These are phyloP conservation scores for Netelia virgata DNA, from an alignment of 2,888 invertebrate genomes.

Conservation along the genomic window DNA sequence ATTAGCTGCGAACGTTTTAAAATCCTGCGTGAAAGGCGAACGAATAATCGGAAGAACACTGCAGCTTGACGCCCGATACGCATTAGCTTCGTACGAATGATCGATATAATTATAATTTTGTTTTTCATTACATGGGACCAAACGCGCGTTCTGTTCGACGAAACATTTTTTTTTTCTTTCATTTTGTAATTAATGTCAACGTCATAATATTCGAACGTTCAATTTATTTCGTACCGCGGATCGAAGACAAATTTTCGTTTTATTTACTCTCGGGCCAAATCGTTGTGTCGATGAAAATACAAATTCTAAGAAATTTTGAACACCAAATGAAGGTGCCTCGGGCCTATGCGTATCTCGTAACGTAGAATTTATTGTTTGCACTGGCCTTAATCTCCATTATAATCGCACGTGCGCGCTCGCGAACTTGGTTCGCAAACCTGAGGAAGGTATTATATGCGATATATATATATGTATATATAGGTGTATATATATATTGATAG, in stretches of 20 bases:
- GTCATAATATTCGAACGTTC: background rate
- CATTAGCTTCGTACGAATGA: slow-evolving; percentile 36
- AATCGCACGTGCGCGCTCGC: slow-evolving; percentile 76
- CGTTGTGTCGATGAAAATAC: background rate
- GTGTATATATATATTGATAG: background rate
- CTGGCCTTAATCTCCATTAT: slow-evolving; percentile 80
- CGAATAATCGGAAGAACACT: background rate
- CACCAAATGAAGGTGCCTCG: background rate
- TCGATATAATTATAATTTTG: slow-evolving; percentile 36
- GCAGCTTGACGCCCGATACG: background rate
- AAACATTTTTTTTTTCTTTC: too few relatives aligned
- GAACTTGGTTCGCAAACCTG: slow-evolving; percentile 68
- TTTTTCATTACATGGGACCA: background rate
- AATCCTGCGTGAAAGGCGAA: slow-evolving; percentile 19
- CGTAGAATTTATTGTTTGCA: slow-evolving; percentile 72
- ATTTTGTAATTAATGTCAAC: too few relatives aligned
- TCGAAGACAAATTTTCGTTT: too few relatives aligned
- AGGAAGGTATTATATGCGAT: slow-evolving; percentile 60
- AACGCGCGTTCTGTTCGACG: too few relatives aligned
- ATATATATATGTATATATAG: background rate
- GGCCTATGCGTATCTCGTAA: slow-evolving; percentile 15
- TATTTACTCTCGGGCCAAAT: background rate
- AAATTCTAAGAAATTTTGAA: slow-evolving; percentile 23
- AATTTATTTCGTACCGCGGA: too few relatives aligned
- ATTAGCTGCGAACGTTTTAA: slow-evolving; percentile 53